These are phyloP conservation scores for Anser brachyrhynchus DNA, from an alignment of 2,113 vertebrate species.

Conservation along the genomic window DNA sequence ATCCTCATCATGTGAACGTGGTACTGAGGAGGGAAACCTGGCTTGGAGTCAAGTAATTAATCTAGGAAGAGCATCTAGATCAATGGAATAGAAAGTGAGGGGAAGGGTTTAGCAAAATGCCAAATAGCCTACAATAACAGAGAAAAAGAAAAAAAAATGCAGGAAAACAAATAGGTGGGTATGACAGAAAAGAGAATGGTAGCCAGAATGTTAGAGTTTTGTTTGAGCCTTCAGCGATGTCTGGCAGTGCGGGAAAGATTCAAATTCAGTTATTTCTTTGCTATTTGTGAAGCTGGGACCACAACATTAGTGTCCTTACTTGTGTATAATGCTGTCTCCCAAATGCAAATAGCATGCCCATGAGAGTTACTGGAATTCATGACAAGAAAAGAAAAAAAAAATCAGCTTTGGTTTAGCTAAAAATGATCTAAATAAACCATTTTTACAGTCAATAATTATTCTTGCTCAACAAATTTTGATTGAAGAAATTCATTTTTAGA, in stretches of 20 bases:
- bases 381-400: background rate
- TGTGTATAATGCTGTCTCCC: background rate
- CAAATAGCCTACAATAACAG: background rate
- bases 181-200: background rate
- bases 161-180: background rate
- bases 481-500: background rate
- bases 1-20: background rate
- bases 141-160: background rate
- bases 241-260: background rate
- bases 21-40: background rate
- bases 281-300: background rate
- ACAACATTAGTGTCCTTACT: background rate
- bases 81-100: background rate
- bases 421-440: background rate
- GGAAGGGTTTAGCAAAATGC: background rate
- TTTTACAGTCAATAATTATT: background rate
- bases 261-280: background rate
- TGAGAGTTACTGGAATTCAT: background rate
- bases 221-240: background rate
- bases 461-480: background rate
- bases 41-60: accelerated
- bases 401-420: background rate
- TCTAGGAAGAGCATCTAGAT: background rate
- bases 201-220: background rate
- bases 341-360: background rate